These are phyloP conservation scores for Dermolepida albohirtum DNA, from an alignment of 2,888 invertebrate species.

Conservation along the genomic window DNA sequence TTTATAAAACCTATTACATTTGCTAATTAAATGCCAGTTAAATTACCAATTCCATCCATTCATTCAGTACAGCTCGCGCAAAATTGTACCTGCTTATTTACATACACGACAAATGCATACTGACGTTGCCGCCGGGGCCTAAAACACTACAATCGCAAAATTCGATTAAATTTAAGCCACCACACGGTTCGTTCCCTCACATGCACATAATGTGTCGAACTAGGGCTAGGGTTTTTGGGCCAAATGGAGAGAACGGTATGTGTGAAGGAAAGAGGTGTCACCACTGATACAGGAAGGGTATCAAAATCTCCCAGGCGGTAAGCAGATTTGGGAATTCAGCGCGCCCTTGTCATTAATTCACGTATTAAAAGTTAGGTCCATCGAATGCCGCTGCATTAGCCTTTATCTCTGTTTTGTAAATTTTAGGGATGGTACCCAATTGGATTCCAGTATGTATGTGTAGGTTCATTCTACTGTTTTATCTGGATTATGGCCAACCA, in stretches of 20 bases:
- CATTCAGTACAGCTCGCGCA: not conserved
- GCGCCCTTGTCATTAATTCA: slow-evolving; percentile 43
- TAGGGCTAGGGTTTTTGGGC: not conserved
- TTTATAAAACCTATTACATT: not conserved
- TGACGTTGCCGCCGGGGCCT: slow-evolving; percentile 3
- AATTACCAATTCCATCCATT: slow-evolving; percentile 7
- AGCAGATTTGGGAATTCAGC: slow-evolving; percentile 41
- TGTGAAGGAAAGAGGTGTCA: not conserved
- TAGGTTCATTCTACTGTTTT: slow-evolving; percentile 6
- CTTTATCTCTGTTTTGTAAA: slow-evolving; percentile 16
- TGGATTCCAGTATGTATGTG: slow-evolving; percentile 8
- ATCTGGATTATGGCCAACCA: not conserved
- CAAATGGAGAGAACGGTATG: not conserved
- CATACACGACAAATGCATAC: slow-evolving; percentile 18
- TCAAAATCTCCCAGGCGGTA: slow-evolving; percentile 29
- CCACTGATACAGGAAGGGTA: slow-evolving; percentile 5
- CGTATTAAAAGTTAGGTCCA: slow-evolving; percentile 42
- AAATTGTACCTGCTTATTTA: slow-evolving; percentile 4
- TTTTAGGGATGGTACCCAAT: slow-evolving; percentile 6
- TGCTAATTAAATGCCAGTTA: slow-evolving; percentile 7
- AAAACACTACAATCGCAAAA: slow-evolving; percentile 31
- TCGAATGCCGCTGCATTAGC: slow-evolving; percentile 26
- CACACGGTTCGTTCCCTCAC: slow-evolving; percentile 3
- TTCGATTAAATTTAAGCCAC: slow-evolving; percentile 39
- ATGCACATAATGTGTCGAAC: slow-evolving; percentile 7